These are phyloP conservation scores for Myrmophylax atrothorax DNA, from an alignment of 2,113 vertebrate genomes.

Conservation along the genomic window DNA sequence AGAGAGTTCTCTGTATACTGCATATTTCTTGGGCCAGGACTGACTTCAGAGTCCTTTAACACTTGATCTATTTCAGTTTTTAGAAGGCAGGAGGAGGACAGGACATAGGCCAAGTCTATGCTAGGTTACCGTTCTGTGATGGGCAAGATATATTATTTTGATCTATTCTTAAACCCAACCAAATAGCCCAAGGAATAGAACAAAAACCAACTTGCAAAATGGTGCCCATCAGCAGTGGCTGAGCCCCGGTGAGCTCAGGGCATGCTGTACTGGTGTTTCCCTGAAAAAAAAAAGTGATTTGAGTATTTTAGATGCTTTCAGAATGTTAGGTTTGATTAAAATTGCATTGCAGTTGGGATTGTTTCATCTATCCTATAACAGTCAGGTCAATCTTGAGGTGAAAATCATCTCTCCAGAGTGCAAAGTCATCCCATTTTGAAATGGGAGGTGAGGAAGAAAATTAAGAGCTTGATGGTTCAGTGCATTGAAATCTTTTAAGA, in stretches of 20 bases:
- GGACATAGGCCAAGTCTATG: neutral
- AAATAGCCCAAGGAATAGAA: neutral
- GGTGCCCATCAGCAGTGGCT: neutral
- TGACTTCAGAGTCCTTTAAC: neutral
- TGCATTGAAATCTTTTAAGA: neutral
- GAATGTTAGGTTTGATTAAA: neutral
- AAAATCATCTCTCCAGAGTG: neutral
- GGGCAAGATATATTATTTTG: neutral
- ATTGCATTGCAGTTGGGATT: neutral
- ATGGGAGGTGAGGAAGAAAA: neutral
- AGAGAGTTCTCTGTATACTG: rapidly evolving
- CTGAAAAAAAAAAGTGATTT: rapidly evolving
- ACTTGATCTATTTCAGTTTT: neutral
- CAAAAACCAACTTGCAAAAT: neutral
- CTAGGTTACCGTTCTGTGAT: neutral
- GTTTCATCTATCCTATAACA: neutral
- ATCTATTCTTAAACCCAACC: neutral
- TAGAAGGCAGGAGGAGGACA: neutral
- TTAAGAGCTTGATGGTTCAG: neutral
- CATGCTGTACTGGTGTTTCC: neutral
- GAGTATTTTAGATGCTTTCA: neutral
- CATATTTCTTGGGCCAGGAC: neutral
- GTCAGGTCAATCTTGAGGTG: neutral
- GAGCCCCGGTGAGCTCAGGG: neutral
- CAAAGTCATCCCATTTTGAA: neutral